These are phyloP conservation scores for Pilophorus perplexus DNA, from an alignment of 2,888 invertebrate species.

Conservation along the genomic window DNA sequence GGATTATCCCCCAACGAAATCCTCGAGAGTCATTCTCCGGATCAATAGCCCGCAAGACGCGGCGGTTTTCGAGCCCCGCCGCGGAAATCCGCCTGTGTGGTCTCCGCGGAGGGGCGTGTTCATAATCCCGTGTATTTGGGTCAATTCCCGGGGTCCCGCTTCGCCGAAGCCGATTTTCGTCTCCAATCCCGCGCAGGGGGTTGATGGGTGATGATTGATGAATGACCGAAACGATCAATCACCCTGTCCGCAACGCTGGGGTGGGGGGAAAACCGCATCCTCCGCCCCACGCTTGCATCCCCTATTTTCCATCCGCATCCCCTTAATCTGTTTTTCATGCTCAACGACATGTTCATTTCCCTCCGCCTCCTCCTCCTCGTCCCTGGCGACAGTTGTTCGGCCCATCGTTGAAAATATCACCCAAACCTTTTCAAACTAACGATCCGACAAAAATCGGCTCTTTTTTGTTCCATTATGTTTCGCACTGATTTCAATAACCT, in stretches of 20 bases:
- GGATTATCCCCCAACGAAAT: too few relatives aligned
- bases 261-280: conserved; percentile 18
- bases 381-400: neutral
- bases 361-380: neutral
- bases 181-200: neutral
- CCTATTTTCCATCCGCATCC: conserved; percentile 15
- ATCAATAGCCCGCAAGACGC: too few relatives aligned
- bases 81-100: too few relatives aligned
- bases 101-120: too few relatives aligned
- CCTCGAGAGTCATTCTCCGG: too few relatives aligned
- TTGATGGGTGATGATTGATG: conserved; percentile 29
- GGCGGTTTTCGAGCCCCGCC: too few relatives aligned
- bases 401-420: neutral
- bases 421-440: neutral
- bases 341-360: conserved; percentile 8
- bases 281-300: neutral
- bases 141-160: neutral
- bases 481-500: too few relatives aligned
- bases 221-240: conserved; percentile 30
- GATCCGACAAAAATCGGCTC: neutral
- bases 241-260: conserved; percentile 21
- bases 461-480: too few relatives aligned
- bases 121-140: neutral
- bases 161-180: neutral
- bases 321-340: conserved; percentile 12